Evolutionary conservation across 1,140 invertebrate genomes (phyloP).

Genomic region (Antheraea mylitta): DNA sequence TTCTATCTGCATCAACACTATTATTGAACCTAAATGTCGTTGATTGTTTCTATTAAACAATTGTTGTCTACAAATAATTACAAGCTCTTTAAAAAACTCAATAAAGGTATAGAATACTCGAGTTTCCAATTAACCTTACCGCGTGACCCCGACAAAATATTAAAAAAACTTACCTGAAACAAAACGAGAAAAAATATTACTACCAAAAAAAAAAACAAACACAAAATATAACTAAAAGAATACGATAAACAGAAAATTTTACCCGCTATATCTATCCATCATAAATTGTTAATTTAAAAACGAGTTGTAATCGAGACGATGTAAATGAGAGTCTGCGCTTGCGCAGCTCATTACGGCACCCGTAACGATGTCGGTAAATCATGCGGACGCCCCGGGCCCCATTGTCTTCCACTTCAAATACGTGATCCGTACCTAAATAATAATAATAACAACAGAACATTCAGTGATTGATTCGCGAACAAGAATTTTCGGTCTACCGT

Average conservation of each 20-base stretch:
- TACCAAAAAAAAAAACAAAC: background rate
- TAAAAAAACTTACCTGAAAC: slow-evolving; percentile 3
- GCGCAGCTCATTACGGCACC: slow-evolving; percentile 63
- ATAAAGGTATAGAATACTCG: background rate
- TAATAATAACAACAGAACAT: slow-evolving; percentile 29
- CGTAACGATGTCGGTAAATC: slow-evolving; percentile 68
- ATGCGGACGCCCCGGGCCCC: slow-evolving; percentile 50
- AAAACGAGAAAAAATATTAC: background rate
- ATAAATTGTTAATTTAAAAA: slow-evolving; percentile 15
- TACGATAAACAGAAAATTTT: background rate
- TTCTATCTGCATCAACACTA: too few relatives aligned
- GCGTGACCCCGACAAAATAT: background rate
- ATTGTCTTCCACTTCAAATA: slow-evolving; percentile 37
- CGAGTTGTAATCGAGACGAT: slow-evolving; percentile 6
- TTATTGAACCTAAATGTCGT: too few relatives aligned
- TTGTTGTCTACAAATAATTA: too few relatives aligned
- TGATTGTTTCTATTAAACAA: too few relatives aligned
- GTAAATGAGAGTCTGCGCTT: slow-evolving; percentile 4
- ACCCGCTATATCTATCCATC: slow-evolving; percentile 9
- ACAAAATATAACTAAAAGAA: background rate
- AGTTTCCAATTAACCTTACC: background rate
- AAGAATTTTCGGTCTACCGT: slow-evolving; percentile 23
- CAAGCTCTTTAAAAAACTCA: too few relatives aligned
- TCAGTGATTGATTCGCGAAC: slow-evolving; percentile 46
- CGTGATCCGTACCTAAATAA: slow-evolving; percentile 29